Percentiles rank a stretch among this genome's conserved stretches.
These are phyloP conservation scores for Leptura quadrifasciata DNA, from an alignment of 2,888 invertebrate species.

Conservation along the genomic window DNA sequence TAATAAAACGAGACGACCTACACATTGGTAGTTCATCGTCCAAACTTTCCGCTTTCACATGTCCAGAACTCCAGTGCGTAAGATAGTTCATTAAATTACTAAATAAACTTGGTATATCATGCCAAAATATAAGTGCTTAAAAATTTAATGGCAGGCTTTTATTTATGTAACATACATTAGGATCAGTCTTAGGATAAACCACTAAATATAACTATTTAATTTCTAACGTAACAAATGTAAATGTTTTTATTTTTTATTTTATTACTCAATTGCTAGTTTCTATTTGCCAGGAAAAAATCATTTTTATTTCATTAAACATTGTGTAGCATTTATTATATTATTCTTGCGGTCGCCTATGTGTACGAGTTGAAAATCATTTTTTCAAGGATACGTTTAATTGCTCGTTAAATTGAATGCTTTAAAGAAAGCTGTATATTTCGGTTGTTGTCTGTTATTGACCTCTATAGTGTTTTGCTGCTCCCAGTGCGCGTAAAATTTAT, in stretches of 20 bases:
- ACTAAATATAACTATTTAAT: no score
- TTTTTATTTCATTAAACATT: not conserved
- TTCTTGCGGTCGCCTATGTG: not conserved
- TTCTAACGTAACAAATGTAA: no score
- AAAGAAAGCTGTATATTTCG: not conserved
- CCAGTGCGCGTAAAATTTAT: conserved; percentile 37
- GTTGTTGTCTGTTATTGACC: conserved; percentile 34
- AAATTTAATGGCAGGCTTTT: no score
- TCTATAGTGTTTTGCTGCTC: conserved; percentile 10
- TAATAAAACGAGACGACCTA: no score
- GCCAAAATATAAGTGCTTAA: no score
- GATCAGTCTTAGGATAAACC: no score
- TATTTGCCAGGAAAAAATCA: not conserved
- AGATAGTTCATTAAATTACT: no score
- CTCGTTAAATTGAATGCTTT: not conserved
- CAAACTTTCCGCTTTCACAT: no score
- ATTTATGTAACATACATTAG: no score
- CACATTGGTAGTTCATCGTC: no score
- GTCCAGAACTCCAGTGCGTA: no score
- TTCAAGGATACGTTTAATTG: conserved; percentile 20
- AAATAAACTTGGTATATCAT: no score
- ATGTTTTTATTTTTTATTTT: not conserved
- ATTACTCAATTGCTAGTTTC: not conserved
- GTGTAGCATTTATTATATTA: not conserved
- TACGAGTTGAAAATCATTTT: conserved; percentile 1